Conservation (phyloP, 1,140 invertebrate species). For the Scaptodrosophila lebanonensis region DNA sequence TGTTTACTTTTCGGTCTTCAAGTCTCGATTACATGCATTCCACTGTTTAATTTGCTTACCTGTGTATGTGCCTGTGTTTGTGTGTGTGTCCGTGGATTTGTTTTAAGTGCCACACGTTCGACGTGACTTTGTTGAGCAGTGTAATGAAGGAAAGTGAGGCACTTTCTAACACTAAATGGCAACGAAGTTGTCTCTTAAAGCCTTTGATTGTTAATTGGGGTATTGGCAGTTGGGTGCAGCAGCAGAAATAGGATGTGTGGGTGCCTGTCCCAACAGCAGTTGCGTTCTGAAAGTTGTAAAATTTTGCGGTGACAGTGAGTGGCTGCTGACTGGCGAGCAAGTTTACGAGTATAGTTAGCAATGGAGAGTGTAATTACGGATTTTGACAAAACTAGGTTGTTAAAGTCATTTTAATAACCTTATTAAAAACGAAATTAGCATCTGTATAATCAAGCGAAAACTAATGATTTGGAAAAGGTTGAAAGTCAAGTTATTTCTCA, state of each 20-base stretch:
- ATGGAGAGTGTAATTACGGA: no score
- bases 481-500: no score
- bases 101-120: constrained; percentile 14
- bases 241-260: constrained; percentile 23
- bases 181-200: constrained; percentile 47
- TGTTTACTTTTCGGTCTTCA: constrained; percentile 71
- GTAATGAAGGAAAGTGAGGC: constrained; percentile 63
- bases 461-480: no score
- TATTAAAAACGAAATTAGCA: no score
- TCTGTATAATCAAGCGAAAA: no score
- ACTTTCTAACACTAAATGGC: constrained; percentile 61
- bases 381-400: no score
- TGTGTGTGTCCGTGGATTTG: constrained; percentile 10
- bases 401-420: no score
- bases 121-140: constrained; percentile 60
- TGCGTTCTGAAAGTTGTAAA: constrained; percentile 26
- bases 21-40: constrained; percentile 71
- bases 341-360: no score
- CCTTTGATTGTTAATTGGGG: constrained; percentile 36
- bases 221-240: constrained; percentile 20
- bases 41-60: constrained; percentile 29
- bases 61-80: constrained; percentile 5
- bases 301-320: constrained; percentile 8
- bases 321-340: no score
- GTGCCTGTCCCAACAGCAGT: background rate